Evolutionary conservation across 2,888 invertebrate species (phyloP), one percentile per base, ranked within the genome.

Genomic region (Lasioglossum lativentre): DNA sequence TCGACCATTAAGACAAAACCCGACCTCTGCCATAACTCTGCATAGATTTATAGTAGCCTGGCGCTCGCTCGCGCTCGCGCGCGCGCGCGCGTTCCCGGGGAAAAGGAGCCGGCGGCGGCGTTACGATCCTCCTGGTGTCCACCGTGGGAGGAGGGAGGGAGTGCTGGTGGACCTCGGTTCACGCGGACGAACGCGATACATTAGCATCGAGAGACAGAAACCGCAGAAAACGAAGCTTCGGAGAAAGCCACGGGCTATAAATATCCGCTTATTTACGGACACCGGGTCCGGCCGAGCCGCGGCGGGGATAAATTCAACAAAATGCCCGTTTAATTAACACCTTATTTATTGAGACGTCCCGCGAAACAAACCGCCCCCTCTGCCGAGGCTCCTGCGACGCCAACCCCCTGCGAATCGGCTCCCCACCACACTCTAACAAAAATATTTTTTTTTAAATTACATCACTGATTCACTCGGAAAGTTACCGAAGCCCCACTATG

Each of bases 311-410:
- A 94, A 94, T 94, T 92, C 92, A 94, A 89, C 91, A 92, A 94
- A 94, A 93, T 94, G 93, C 94, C 93, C 92, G 93, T 94, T 94
- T 94, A 95, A 95, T 95, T 95, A 95, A 93, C 94, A 93, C 94
- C 93, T 95, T 95, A 95, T 95, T 95, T 95, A 95, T 95, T 93
- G 94, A 94, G 94, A 94, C 91, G 93, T 94, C 93, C 90, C 63
- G 30, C 86, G 40, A 45, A 40, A 63, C 56, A 56, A 56, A 56
- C 56, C 56, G n/a, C 56, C n/a, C 56, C 56, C 56, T n/a, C 56
- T n/a, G 12, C n/a, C 12, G 56, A n/a, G 56, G 4, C 12, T 56
- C 56, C 12, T n/a, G n/a, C 12, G n/a, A 56, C 56, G n/a, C 52
- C 2, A 52, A 52, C 52, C n/a, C 56, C 56, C 56, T 12, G 56